Conservation (phyloP, 2,797 vertebrate genomes). For the Nyctibius grandis region DNA sequence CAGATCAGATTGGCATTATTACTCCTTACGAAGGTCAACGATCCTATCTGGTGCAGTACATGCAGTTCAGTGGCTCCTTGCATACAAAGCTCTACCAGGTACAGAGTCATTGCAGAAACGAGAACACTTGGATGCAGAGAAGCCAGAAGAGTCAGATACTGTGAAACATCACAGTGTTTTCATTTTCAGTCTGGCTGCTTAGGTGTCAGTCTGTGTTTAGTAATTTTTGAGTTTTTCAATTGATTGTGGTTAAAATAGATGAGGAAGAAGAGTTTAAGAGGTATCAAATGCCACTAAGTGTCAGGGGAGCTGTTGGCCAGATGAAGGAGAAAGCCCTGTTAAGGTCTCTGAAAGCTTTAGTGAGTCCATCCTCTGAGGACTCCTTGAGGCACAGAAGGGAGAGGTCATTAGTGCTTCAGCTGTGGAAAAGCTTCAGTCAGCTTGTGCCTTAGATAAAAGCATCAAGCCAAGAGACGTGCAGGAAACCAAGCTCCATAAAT, state of each 20-base stretch:
- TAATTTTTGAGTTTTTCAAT: neutral
- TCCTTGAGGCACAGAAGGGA: neutral
- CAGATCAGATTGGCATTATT: conserved; percentile 98
- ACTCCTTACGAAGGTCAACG: conserved; percentile 97
- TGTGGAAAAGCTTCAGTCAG: neutral
- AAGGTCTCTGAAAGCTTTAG: neutral
- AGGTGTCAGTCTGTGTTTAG: neutral
- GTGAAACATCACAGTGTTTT: rapidly evolving
- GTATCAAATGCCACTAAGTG: neutral
- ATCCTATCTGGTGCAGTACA: conserved; percentile 98
- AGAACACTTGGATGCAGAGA: neutral
- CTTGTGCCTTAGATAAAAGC: neutral
- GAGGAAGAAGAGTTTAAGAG: neutral
- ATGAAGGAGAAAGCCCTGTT: neutral
- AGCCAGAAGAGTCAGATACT: neutral
- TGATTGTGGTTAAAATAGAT: neutral
- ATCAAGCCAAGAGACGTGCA: neutral
- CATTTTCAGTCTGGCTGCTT: neutral
- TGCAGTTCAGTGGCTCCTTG: conserved; percentile 98
- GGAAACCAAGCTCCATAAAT: neutral
- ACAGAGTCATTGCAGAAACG: neutral
- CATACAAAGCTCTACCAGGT: conserved; percentile 99
- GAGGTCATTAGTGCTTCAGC: neutral
- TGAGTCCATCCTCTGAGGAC: neutral
- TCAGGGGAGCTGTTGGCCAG: neutral